Conservation (phyloP, 2,797 vertebrate genomes). For the Mastacembelus armatus region DNA sequence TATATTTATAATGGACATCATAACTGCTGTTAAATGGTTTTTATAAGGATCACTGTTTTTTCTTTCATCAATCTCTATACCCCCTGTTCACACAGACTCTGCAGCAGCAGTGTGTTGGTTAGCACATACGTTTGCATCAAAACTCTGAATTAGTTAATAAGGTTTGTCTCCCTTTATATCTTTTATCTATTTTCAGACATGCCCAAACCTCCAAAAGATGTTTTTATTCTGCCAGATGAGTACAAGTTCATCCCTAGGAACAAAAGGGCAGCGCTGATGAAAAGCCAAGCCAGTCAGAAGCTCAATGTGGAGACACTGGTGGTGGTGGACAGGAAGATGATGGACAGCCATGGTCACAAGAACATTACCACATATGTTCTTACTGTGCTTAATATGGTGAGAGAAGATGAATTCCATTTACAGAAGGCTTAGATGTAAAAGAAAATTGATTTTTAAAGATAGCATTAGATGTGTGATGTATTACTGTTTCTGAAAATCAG, state of each 20-base stretch:
- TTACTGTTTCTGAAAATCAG: too few species aligned
- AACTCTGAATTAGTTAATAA: neutral
- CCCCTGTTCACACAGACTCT: neutral
- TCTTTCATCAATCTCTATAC: too few species aligned
- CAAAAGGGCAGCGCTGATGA: conserved; percentile 82
- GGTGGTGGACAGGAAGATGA: conserved; percentile 92
- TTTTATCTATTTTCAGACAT: conserved; percentile 80
- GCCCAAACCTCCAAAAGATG: conserved; percentile 87
- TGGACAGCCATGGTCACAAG: conserved; percentile 90
- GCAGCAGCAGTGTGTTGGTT: neutral
- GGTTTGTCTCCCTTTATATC: conserved; percentile 13
- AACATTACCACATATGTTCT: conserved; percentile 94
- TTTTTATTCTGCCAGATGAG: conserved; percentile 87
- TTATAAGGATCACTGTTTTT: too few species aligned
- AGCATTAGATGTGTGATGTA: too few species aligned
- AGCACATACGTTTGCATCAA: neutral
- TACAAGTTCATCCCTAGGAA: conserved; percentile 79
- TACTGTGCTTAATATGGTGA: conserved; percentile 93
- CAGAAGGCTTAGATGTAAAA: neutral
- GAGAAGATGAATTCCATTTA: conserved; percentile 3
- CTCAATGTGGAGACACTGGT: conserved; percentile 92
- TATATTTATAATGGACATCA: conserved; percentile 37
- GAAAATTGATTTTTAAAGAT: too few species aligned
- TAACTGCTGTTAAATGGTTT: too few species aligned
- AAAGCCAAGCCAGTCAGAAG: conserved; percentile 75